Percentiles rank a stretch among this genome's conserved stretches.
Evolutionary conservation across 2,113 vertebrate genomes (phyloP).

Genomic region (Anoura caudifer): DNA sequence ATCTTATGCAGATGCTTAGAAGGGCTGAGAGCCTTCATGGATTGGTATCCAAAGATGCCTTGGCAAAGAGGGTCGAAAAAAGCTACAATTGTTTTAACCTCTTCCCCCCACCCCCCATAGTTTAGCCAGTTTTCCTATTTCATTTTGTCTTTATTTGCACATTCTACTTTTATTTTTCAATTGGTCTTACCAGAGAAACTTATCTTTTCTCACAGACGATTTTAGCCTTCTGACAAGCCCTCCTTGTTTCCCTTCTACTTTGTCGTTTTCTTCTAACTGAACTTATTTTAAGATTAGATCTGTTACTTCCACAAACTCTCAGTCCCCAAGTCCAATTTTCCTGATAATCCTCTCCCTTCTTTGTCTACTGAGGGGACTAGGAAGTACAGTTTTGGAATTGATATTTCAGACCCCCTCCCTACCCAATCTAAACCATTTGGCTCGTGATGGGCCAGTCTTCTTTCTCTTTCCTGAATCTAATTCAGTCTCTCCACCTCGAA

Average conservation of each 20-base stretch:
- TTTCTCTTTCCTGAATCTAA: not conserved
- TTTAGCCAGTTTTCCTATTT: not conserved
- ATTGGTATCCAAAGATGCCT: not conserved
- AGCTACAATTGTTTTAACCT: not conserved
- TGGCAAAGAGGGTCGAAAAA: not conserved
- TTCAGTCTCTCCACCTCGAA: conserved; percentile 44
- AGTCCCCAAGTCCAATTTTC: not conserved
- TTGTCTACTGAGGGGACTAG: not conserved
- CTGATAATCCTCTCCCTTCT: not conserved
- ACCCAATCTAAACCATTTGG: not conserved
- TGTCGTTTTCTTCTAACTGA: not conserved
- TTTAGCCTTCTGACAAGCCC: not conserved
- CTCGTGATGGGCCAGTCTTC: not conserved
- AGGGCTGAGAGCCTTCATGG: not conserved
- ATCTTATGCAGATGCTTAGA: not conserved
- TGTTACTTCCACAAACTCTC: not conserved
- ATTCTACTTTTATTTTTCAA: not conserved
- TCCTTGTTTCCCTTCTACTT: not conserved
- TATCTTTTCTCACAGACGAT: not conserved
- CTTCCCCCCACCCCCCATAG: no score
- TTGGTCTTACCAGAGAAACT: not conserved
- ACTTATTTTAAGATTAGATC: conserved; percentile 15
- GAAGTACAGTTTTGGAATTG: not conserved
- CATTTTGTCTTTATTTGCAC: not conserved
- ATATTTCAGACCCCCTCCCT: not conserved